Base-by-base conservation (phyloP, 2,888 invertebrate genomes). In the Cryptus armator region DNA sequence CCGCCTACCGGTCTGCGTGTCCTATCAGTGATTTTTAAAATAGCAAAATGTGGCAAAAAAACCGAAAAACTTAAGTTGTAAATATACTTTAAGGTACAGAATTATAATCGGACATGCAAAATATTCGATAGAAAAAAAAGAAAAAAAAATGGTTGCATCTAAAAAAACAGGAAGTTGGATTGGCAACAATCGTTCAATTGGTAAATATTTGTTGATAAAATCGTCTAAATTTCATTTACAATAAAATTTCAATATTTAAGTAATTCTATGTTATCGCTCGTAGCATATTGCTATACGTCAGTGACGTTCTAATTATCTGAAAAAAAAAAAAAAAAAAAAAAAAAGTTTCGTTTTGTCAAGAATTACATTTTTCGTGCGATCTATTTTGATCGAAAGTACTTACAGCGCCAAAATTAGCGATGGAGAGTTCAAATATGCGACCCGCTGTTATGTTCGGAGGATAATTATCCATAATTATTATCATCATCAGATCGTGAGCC, bases 381-480 rank as follows among this genome's bases (percentile, higher is more conserved):
- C 9, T 7, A 37, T 9, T 37, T 9, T 9, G 37, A 37, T 12
- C 14, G 12, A n/a, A 14, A 53, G 7, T 68, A 90, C 90, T 88
- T 71, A 91, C 91, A 24, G 85, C 86, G 59, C 89, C 87, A 64
- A 91, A 91, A 46, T 83, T 89, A 16, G 67, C 12, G 10, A 91
- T 76, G 0, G 91, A 91, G 12, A 91, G 44, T 12, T 88, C 85
- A 4, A 89, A 76, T 64, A 91, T 51, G 74, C 89, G 91, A 14
- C 91, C 91, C 43, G 91, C 91, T 4, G 91, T 91, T 5, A 91
- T 83, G 75, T 86, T 89, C 0, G 81, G 82, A 2, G 91, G 87
- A 44, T 85, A 66, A 37, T 88, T 91, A 0, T 90, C 83, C 14
- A 89, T 83, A 0, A 86, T 59, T 4, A 90, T 79, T 7, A 91